These are phyloP conservation scores for Tarsius wallacei DNA, from an alignment of 2,797 vertebrate species.

Conservation along the genomic window DNA sequence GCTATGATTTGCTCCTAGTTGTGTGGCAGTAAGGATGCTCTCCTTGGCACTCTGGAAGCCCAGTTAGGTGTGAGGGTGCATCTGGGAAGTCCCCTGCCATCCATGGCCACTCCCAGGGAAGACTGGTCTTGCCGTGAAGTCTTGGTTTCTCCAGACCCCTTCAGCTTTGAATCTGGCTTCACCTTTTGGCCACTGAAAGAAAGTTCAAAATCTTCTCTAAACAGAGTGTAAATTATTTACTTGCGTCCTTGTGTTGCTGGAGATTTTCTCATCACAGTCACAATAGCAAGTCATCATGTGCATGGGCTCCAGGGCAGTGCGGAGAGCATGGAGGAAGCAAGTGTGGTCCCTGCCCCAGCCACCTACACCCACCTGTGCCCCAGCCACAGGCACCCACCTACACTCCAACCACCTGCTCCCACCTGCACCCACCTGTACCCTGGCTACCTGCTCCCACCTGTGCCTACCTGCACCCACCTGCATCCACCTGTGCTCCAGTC, in stretches of 20 bases:
- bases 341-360: neutral
- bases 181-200: neutral
- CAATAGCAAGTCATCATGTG: neutral
- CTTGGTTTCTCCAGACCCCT: neutral
- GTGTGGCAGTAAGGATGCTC: conserved; percentile 61
- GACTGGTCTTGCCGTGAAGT: no score
- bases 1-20: conserved; percentile 60
- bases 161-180: neutral
- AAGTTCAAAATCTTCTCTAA: conserved; percentile 24
- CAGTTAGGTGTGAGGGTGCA: no score
- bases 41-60: no score
- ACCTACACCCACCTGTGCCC: neutral
- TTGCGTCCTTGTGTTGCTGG: neutral
- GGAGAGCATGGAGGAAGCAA: neutral
- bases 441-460: neutral
- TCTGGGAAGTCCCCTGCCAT: neutral
- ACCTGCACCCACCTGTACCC: neutral
- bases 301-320: neutral
- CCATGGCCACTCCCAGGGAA: no score
- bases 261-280: neutral
- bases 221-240: neutral
- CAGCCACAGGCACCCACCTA: neutral
- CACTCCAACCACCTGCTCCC: neutral
- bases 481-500: neutral
- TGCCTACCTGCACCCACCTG: neutral